A percentile compares a stretch with the other conserved stretches of the same genome.
Evolutionary conservation across 2,888 invertebrate genomes (phyloP).

Genomic region (Gandaritis pyraliata): DNA sequence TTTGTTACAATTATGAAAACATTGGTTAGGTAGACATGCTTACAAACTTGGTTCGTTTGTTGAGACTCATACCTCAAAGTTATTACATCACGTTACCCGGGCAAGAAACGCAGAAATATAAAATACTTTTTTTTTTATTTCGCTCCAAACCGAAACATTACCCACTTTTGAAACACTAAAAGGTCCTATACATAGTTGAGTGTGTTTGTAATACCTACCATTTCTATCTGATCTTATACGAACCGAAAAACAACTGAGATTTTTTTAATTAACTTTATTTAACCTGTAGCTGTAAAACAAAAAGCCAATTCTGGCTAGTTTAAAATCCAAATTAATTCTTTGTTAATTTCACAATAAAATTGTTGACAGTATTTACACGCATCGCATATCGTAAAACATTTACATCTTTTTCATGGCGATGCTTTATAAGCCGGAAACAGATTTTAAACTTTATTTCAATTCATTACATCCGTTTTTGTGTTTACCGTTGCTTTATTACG

Average conservation of each 20-base stretch:
- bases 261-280: neutral
- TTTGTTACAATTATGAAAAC: neutral
- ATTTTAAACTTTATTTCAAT: constrained; percentile 33
- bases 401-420: constrained; percentile 45
- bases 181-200: too few relatives aligned
- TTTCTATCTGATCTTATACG: too few relatives aligned
- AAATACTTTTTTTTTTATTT: too few relatives aligned
- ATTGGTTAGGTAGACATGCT: too few relatives aligned
- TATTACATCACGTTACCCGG: too few relatives aligned
- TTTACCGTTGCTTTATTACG: constrained; percentile 24
- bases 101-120: too few relatives aligned
- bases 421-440: constrained; percentile 48
- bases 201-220: too few relatives aligned
- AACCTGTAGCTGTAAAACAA: constrained; percentile 9
- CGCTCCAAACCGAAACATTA: too few relatives aligned
- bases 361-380: constrained; percentile 29
- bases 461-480: constrained; percentile 29
- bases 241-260: neutral
- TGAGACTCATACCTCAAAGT: too few relatives aligned
- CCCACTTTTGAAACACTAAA: too few relatives aligned
- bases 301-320: constrained; percentile 6
- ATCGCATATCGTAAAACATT: constrained; percentile 44
- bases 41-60: too few relatives aligned
- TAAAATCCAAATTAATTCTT: constrained; percentile 18
- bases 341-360: constrained; percentile 22